These are phyloP conservation scores for Lochmaea crataegi DNA, from an alignment of 2,888 invertebrate species.

Conservation along the genomic window DNA sequence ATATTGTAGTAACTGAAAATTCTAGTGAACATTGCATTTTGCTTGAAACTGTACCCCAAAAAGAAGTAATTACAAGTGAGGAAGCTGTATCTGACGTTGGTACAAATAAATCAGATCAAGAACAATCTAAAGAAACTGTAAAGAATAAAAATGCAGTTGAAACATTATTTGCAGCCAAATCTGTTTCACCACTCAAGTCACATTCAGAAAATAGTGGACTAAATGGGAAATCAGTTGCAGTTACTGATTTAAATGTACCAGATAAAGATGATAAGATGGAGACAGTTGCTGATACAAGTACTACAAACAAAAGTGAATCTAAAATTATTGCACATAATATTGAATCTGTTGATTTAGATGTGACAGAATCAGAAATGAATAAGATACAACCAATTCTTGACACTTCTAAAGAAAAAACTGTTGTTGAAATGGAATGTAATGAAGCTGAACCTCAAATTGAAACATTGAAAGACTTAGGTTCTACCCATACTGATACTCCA, in stretches of 20 bases:
- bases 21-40: neutral
- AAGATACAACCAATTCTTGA: conserved; percentile 18
- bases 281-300: neutral
- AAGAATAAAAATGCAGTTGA: neutral
- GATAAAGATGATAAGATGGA: too few relatives aligned
- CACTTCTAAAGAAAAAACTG: conserved; percentile 6
- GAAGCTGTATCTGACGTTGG: neutral
- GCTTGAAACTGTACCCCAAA: too few relatives aligned
- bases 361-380: conserved; percentile 10
- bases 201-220: neutral
- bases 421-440: neutral
- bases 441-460: neutral
- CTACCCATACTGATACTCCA: too few relatives aligned
- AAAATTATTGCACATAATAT: neutral
- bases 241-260: too few relatives aligned
- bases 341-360: conserved; percentile 15
- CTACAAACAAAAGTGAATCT: too few relatives aligned
- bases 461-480: neutral
- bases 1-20: neutral
- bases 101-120: neutral
- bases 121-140: neutral
- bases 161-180: neutral
- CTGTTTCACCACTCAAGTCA: neutral
- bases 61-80: too few relatives aligned
- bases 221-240: neutral